These are phyloP conservation scores for Danaus melanippus DNA, from an alignment of 1,140 invertebrate species.

Conservation along the genomic window DNA sequence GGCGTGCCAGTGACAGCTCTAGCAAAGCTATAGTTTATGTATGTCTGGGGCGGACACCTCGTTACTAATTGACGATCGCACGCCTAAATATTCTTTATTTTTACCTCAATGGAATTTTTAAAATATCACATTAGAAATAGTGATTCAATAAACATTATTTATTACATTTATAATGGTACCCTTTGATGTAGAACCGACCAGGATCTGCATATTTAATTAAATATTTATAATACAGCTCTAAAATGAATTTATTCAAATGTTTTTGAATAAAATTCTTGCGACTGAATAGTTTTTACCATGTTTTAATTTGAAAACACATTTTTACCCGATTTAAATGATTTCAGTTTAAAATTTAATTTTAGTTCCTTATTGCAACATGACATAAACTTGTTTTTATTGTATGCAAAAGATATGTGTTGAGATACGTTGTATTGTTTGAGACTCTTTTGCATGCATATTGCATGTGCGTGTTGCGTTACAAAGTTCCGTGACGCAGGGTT, in stretches of 20 bases:
- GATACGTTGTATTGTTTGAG: too few relatives aligned
- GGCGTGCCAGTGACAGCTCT: slow-evolving; percentile 2
- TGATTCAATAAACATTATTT: too few relatives aligned
- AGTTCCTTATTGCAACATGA: too few relatives aligned
- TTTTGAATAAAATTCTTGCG: slow-evolving; percentile 13
- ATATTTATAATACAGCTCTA: slow-evolving; percentile 27
- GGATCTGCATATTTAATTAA: slow-evolving; percentile 21
- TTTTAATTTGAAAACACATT: too few relatives aligned
- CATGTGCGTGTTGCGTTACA: slow-evolving; percentile 16
- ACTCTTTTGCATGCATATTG: too few relatives aligned
- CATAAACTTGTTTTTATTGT: too few relatives aligned
- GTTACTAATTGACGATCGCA: slow-evolving; percentile 17
- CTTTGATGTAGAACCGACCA: slow-evolving; percentile 9
- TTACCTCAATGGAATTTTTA: too few relatives aligned
- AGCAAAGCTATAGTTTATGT: slow-evolving; percentile 5
- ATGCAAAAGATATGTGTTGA: too few relatives aligned
- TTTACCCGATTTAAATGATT: too few relatives aligned
- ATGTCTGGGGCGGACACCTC: slow-evolving; percentile 1
- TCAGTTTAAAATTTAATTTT: too few relatives aligned
- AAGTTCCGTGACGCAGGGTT: slow-evolving; percentile 23
- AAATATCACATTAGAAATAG: too few relatives aligned
- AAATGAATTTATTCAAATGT: slow-evolving; percentile 27
- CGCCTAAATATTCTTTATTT: not conserved
- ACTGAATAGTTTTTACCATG: slow-evolving; percentile 1
- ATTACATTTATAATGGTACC: too few relatives aligned